Percentiles rank a stretch among this genome's conserved stretches.
Evolutionary conservation across 2,888 invertebrate genomes (phyloP).

Genomic region (Hypomecis punctinalis): DNA sequence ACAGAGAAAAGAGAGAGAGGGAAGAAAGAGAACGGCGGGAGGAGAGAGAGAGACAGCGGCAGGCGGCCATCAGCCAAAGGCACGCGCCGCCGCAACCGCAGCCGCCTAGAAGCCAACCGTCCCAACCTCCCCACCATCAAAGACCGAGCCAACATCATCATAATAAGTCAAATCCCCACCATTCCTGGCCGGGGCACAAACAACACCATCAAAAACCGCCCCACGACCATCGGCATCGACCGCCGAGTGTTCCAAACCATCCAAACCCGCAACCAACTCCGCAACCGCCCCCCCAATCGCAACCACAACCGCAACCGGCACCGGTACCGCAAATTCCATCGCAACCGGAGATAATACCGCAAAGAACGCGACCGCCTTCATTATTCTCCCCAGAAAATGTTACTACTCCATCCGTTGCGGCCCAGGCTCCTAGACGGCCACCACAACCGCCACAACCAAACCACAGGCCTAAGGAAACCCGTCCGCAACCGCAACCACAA

Average conservation of each 20-base stretch:
- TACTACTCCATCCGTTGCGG: slow-evolving; percentile 76
- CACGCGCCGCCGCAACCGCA: slow-evolving; percentile 33
- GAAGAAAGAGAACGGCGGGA: slow-evolving; percentile 82
- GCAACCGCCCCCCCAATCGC: slow-evolving; percentile 38
- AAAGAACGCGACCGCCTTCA: slow-evolving; percentile 83
- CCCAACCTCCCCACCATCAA: slow-evolving; percentile 52
- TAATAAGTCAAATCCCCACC: slow-evolving; percentile 55
- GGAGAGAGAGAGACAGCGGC: slow-evolving; percentile 64
- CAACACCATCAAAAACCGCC: slow-evolving; percentile 67
- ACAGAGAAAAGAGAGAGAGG: slow-evolving; percentile 87
- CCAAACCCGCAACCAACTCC: background rate
- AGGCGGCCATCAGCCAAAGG: slow-evolving; percentile 50
- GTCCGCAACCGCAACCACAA: slow-evolving; percentile 53
- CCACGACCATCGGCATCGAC: slow-evolving; percentile 71
- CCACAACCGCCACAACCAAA: slow-evolving; percentile 51
- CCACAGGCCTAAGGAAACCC: slow-evolving; percentile 55
- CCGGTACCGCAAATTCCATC: slow-evolving; percentile 48
- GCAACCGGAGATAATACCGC: slow-evolving; percentile 50
- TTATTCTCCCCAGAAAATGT: slow-evolving; percentile 88
- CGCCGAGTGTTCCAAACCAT: slow-evolving; percentile 50
- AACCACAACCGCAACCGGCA: slow-evolving; percentile 48
- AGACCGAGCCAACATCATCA: slow-evolving; percentile 62
- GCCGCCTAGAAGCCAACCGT: background rate
- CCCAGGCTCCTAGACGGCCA: slow-evolving; percentile 59
- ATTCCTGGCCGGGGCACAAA: slow-evolving; percentile 69